Percentiles rank a stretch among this genome's conserved stretches.
phyloP scores from a whole-genome alignment of 2,797 vertebrate species.

The Cossypha niveicapilla region DNA sequence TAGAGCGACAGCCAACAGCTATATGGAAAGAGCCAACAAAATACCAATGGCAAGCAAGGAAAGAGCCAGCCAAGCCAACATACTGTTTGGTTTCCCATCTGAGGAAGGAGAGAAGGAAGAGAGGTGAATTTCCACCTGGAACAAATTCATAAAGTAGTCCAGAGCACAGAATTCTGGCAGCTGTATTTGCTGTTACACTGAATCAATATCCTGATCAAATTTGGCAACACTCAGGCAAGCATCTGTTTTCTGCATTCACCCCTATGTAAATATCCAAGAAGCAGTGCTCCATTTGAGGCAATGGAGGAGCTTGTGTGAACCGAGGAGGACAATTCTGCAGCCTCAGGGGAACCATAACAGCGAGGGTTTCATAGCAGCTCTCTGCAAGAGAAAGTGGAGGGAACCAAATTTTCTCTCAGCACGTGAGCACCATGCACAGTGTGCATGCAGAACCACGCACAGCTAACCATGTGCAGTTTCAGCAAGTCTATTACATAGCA shows the following conservation, averaged over 20 bases:
- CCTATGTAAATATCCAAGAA: background rate
- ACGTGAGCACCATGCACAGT: background rate
- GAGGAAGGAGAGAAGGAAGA: background rate
- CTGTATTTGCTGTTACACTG: background rate
- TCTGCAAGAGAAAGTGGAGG: background rate
- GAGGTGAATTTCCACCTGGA: conserved; percentile 26
- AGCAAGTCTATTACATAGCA: background rate
- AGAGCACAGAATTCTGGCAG: background rate
- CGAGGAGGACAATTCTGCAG: background rate
- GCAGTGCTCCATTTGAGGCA: background rate
- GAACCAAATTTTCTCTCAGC: background rate
- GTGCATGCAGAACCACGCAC: background rate
- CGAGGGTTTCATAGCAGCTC: background rate
- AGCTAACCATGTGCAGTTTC: fast-evolving
- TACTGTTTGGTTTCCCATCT: background rate
- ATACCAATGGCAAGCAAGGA: background rate
- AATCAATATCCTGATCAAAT: conserved; percentile 21
- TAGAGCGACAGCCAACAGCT: conserved; percentile 5
- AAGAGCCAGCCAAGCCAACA: background rate
- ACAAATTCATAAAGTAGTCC: conserved; percentile 18
- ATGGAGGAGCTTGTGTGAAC: background rate
- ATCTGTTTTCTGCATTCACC: background rate
- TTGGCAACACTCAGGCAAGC: background rate
- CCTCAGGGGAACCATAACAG: background rate
- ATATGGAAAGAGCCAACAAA: conserved; percentile 12